These are phyloP conservation scores for Piaya cayana DNA, from an alignment of 2,113 vertebrate species.

Conservation along the genomic window DNA sequence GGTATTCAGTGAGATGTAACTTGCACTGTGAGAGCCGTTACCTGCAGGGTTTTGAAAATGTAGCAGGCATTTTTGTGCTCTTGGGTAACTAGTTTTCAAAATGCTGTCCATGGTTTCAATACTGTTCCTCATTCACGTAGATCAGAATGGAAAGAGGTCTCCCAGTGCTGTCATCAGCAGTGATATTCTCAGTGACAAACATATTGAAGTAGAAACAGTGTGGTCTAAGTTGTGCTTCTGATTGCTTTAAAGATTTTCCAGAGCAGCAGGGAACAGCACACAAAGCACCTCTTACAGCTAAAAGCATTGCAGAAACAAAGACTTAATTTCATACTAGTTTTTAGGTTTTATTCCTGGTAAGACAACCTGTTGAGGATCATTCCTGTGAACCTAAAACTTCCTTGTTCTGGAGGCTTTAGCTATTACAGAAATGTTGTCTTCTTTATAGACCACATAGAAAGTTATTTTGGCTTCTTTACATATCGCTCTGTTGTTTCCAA, in stretches of 20 bases:
- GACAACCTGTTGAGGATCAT: neutral
- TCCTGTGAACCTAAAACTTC: neutral
- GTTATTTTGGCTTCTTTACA: neutral
- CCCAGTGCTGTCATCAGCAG: neutral
- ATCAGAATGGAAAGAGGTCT: neutral
- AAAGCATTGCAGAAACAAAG: neutral
- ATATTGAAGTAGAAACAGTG: neutral
- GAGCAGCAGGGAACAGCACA: neutral
- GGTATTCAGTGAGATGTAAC: neutral
- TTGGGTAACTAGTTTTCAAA: neutral
- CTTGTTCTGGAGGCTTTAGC: neutral
- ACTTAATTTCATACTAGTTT: neutral
- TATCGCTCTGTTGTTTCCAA: neutral
- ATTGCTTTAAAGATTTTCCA: neutral
- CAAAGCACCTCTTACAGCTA: neutral
- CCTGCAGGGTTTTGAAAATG: slow-evolving; percentile 18
- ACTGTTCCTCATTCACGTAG: neutral
- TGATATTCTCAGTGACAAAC: neutral
- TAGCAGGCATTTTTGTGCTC: neutral
- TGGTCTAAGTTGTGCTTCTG: neutral
- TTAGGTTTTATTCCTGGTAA: neutral
- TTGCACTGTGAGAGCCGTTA: neutral
- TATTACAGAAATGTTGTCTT: neutral
- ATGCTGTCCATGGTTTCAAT: neutral
- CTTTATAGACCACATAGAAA: neutral